Percentiles rank a stretch among this genome's conserved stretches.
These are phyloP conservation scores for Argyresthia goedartella DNA, from an alignment of 2,888 invertebrate species.

Conservation along the genomic window DNA sequence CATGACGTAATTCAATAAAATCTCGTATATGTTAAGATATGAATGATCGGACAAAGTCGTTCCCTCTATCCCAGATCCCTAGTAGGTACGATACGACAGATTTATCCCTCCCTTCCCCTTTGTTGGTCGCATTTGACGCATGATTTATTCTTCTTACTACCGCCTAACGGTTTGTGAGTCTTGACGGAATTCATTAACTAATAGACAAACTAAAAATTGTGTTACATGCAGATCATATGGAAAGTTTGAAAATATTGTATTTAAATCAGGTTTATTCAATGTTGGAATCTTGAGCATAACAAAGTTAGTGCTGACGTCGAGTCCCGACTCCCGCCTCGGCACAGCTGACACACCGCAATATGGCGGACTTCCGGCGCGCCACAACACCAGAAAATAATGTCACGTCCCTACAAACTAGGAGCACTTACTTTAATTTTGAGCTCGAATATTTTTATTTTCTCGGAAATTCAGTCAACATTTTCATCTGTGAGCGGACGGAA, in stretches of 20 bases:
- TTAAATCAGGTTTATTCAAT: too few species aligned
- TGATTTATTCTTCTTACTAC: conserved; percentile 35
- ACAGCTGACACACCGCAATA: conserved; percentile 38
- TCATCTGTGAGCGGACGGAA: too few species aligned
- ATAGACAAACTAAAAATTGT: too few species aligned
- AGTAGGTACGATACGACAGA: too few species aligned
- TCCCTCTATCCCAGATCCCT: conserved; percentile 7
- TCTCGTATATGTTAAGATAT: conserved; percentile 25
- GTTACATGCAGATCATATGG: too few species aligned
- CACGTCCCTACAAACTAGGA: conserved; percentile 14
- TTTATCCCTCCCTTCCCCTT: conserved; percentile 35
- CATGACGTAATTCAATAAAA: conserved; percentile 16
- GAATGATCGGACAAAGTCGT: conserved; percentile 17
- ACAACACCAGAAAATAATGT: conserved; percentile 25
- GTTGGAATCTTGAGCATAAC: not conserved
- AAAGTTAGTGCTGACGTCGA: conserved; percentile 16
- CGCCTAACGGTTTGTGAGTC: not conserved
- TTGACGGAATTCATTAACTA: too few species aligned
- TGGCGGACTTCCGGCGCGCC: conserved; percentile 29
- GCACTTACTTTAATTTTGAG: not conserved
- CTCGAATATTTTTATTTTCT: not conserved
- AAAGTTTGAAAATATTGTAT: too few species aligned
- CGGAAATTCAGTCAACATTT: too few species aligned
- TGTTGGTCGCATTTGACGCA: conserved; percentile 44
- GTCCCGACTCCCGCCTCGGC: conserved; percentile 25